phyloP scores from a whole-genome alignment of 2,888 invertebrate genomes.

The Bhutanitis thaidina region DNA sequence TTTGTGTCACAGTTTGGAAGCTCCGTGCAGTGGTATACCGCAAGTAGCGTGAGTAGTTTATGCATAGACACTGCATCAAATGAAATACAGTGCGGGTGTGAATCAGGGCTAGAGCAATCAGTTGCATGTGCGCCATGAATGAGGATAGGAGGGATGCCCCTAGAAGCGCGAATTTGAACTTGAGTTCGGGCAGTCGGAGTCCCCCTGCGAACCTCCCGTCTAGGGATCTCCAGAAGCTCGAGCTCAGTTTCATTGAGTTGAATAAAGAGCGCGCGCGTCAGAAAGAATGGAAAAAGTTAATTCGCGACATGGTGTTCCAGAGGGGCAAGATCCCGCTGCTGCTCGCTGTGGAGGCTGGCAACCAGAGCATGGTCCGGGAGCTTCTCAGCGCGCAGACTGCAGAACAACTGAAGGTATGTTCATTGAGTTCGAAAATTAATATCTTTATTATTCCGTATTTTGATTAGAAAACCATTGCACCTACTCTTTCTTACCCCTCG shows the following conservation, averaged over 20 bases:
- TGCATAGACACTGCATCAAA: slow-evolving; percentile 45
- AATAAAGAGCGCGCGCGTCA: slow-evolving; percentile 75
- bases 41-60: slow-evolving; percentile 54
- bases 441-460: too few species aligned
- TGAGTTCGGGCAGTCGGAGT: slow-evolving; percentile 47
- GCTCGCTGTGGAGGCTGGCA: slow-evolving; percentile 96
- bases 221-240: slow-evolving; percentile 69
- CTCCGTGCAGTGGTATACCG: slow-evolving; percentile 61
- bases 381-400: slow-evolving; percentile 92
- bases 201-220: slow-evolving; percentile 52
- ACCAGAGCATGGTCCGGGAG: slow-evolving; percentile 96
- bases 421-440: too few species aligned
- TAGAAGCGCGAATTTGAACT: slow-evolving; percentile 49
- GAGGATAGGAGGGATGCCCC: slow-evolving; percentile 50
- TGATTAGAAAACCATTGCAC: too few species aligned
- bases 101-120: slow-evolving; percentile 28
- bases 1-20: slow-evolving; percentile 60
- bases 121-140: slow-evolving; percentile 37
- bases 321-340: slow-evolving; percentile 96
- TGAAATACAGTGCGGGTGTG: slow-evolving; percentile 46
- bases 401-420: slow-evolving; percentile 88
- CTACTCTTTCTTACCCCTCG: too few species aligned
- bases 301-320: slow-evolving; percentile 84
- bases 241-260: slow-evolving; percentile 72
- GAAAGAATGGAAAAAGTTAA: slow-evolving; percentile 79